A percentile compares a stretch with the other conserved stretches of the same genome.
phyloP scores from a whole-genome alignment of 2,113 vertebrate species.

The Microcebus lehilahytsara region DNA sequence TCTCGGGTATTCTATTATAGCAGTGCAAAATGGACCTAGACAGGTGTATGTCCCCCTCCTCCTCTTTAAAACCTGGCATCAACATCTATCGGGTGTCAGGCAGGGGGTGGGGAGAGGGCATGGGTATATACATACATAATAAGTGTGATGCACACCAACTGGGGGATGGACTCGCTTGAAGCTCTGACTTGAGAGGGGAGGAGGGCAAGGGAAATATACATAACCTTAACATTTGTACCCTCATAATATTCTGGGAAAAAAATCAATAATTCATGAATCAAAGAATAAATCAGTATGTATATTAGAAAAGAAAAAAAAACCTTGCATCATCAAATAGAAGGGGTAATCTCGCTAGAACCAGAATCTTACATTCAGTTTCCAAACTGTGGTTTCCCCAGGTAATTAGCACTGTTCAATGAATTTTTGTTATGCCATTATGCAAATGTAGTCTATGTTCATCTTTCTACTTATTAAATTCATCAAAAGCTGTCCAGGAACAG shows the following conservation, averaged over 20 bases:
- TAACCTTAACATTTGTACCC: too few species aligned
- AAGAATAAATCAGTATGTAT: too few species aligned
- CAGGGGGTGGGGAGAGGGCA: too few species aligned
- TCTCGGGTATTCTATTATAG: neutral
- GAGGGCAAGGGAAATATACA: too few species aligned
- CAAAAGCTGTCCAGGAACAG: constrained; percentile 59
- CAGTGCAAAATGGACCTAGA: neutral
- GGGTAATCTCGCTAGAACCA: neutral
- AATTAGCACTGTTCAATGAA: constrained; percentile 17
- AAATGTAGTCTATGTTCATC: constrained; percentile 20
- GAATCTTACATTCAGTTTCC: neutral
- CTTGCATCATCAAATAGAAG: neutral
- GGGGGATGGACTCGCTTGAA: too few species aligned
- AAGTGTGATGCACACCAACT: too few species aligned
- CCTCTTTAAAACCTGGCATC: neutral
- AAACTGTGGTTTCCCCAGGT: neutral
- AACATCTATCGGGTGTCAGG: neutral
- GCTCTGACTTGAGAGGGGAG: too few species aligned
- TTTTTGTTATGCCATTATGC: constrained; percentile 55
- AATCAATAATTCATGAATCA: too few species aligned
- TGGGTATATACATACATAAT: too few species aligned
- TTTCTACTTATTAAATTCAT: constrained; percentile 64
- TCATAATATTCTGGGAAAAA: too few species aligned
- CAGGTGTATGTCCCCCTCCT: neutral
- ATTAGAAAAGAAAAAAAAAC: neutral